These are phyloP conservation scores for Pica pica DNA, from an alignment of 2,113 vertebrate genomes.

Conservation along the genomic window DNA sequence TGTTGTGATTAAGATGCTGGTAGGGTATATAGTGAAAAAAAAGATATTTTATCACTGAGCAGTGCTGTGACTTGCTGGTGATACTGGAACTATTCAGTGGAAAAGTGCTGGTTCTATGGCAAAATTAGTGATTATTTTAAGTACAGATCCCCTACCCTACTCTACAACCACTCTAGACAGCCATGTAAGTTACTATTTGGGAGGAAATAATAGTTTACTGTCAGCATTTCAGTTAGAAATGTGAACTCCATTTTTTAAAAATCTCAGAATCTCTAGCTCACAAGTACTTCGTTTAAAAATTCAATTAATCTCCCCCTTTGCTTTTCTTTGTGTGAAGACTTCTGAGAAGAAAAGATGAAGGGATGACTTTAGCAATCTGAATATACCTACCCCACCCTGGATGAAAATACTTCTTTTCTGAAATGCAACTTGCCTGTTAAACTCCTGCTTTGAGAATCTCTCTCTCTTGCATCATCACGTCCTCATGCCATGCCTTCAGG, in stretches of 20 bases:
- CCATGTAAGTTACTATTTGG: neutral
- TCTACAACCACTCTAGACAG: neutral
- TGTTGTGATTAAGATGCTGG: neutral
- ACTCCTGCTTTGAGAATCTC: neutral
- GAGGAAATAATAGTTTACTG: neutral
- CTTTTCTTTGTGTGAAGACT: neutral
- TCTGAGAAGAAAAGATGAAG: neutral
- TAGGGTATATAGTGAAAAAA: neutral
- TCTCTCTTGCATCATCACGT: neutral
- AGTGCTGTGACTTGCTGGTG: neutral
- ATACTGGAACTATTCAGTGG: neutral
- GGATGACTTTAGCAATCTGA: neutral
- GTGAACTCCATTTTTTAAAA: neutral
- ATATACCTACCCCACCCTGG: neutral
- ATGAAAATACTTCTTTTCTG: neutral
- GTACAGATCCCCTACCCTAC: neutral
- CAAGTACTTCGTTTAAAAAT: neutral
- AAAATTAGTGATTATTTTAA: neutral
- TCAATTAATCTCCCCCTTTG: neutral
- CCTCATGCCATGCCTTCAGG: neutral
- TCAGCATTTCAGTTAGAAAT: neutral
- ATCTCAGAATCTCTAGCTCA: neutral
- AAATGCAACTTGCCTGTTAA: neutral
- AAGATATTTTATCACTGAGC: neutral
- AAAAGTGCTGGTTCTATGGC: neutral